Evolutionary conservation across 1,140 invertebrate genomes (phyloP).

Genomic region (Papilio dardanus): DNA sequence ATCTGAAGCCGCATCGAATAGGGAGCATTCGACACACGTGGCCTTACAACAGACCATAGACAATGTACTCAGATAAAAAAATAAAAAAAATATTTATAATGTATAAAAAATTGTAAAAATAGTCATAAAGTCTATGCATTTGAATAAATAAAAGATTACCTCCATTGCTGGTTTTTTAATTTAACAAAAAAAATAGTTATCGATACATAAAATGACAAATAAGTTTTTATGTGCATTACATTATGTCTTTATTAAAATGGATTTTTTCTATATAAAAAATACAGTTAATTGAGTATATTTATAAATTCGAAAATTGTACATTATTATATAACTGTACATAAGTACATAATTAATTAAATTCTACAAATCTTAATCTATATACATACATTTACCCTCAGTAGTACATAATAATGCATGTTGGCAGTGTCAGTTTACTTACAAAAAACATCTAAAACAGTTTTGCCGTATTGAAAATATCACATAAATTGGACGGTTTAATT

Average conservation of each 20-base stretch:
- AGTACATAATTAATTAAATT: no score
- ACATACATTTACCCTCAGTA: background rate
- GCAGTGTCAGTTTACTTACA: conserved; percentile 21
- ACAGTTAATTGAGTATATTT: background rate
- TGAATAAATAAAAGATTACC: conserved; percentile 30
- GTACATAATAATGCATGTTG: background rate
- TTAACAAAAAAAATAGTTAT: background rate
- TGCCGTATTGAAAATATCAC: background rate
- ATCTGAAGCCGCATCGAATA: conserved; percentile 82
- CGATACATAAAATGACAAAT: background rate
- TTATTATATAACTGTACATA: background rate
- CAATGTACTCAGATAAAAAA: conserved; percentile 36
- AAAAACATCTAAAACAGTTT: background rate
- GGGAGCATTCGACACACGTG: conserved; percentile 84
- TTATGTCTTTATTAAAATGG: conserved; percentile 21
- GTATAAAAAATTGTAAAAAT: conserved; percentile 47
- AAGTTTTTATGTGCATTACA: background rate
- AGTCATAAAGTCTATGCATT: conserved; percentile 41
- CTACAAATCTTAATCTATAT: conserved; percentile 1
- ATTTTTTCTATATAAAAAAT: background rate
- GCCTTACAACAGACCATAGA: conserved; percentile 81
- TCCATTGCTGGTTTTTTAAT: conserved; percentile 4
- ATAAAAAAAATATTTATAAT: conserved; percentile 23
- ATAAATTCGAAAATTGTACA: conserved; percentile 11
- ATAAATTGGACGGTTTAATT: background rate